Evolutionary conservation across 2,888 invertebrate species (phyloP).

Genomic region (Oscheius myriophilus): DNA sequence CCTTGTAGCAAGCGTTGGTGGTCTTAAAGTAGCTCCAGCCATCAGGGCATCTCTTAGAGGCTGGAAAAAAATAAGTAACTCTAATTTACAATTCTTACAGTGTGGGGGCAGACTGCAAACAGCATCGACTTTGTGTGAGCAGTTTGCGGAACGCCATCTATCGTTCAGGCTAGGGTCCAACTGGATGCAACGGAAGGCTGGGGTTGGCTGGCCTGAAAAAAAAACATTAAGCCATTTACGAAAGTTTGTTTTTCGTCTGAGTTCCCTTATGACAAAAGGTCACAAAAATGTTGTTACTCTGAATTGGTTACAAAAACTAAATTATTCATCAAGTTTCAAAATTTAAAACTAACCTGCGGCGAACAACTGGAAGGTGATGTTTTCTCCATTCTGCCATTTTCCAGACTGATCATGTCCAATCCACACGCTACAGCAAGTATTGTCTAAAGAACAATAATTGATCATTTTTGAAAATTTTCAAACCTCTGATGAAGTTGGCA

Average conservation of each 20-base stretch:
- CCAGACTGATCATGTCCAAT: conserved; percentile 21
- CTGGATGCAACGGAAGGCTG: conserved; percentile 15
- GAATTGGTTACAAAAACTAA: too few relatives aligned
- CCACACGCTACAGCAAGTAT: conserved; percentile 8
- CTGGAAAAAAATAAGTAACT: neutral
- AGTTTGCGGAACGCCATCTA: conserved; percentile 8
- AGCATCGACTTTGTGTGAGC: conserved; percentile 10
- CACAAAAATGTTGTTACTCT: too few relatives aligned
- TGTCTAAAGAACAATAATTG: neutral
- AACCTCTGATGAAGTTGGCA: neutral
- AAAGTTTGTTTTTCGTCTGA: neutral
- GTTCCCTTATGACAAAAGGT: too few relatives aligned
- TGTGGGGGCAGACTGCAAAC: conserved; percentile 8
- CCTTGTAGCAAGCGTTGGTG: conserved; percentile 19
- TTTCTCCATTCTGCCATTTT: conserved; percentile 17
- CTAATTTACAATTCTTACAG: conserved; percentile 5
- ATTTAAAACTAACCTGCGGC: conserved; percentile 6
- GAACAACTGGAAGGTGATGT: neutral
- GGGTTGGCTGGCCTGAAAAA: neutral
- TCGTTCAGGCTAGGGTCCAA: conserved; percentile 12
- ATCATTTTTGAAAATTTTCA: neutral
- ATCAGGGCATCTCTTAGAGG: neutral
- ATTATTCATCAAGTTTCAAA: too few relatives aligned
- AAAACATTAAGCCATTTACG: too few relatives aligned
- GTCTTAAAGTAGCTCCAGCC: conserved; percentile 9